Evolutionary conservation across 2,888 invertebrate species (phyloP).

Genomic region (Rhabditoides inermis): DNA sequence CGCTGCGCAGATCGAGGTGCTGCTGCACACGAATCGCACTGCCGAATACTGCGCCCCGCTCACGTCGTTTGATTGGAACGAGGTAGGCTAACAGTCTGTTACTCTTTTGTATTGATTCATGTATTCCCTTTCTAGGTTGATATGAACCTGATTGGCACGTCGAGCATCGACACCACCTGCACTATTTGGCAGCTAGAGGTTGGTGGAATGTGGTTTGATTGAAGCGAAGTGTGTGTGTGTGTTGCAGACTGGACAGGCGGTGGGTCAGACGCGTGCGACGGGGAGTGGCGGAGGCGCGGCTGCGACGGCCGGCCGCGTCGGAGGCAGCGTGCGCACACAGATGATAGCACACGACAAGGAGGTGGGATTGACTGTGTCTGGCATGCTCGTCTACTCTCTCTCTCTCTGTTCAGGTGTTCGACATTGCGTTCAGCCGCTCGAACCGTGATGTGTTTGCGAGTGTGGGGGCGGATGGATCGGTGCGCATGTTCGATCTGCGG

Average conservation of each 20-base stretch:
- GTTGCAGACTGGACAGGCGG: constrained; percentile 61
- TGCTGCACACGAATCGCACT: constrained; percentile 96
- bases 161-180: constrained; percentile 96
- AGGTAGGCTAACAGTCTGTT: constrained; percentile 52
- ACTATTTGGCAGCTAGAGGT: constrained; percentile 99
- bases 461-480: constrained; percentile 95
- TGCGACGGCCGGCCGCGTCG: no score
- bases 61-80: constrained; percentile 99
- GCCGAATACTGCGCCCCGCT: constrained; percentile 98
- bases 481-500: constrained; percentile 92
- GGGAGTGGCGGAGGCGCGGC: no score
- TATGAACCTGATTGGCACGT: constrained; percentile 92
- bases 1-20: constrained; percentile 78
- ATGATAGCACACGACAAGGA: constrained; percentile 98
- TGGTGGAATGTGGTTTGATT: constrained; percentile 47
- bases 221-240: no score
- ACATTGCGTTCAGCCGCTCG: constrained; percentile 94
- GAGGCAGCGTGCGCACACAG: constrained; percentile 80
- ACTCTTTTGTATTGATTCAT: neutral
- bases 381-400: neutral
- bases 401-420: constrained; percentile 62
- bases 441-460: constrained; percentile 99
- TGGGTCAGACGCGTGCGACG: constrained; percentile 63
- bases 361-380: constrained; percentile 58
- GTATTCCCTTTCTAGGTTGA: constrained; percentile 69